Base-by-base conservation (phyloP, 2,888 invertebrate species). In the Cryptocheilus praepositus region DNA sequence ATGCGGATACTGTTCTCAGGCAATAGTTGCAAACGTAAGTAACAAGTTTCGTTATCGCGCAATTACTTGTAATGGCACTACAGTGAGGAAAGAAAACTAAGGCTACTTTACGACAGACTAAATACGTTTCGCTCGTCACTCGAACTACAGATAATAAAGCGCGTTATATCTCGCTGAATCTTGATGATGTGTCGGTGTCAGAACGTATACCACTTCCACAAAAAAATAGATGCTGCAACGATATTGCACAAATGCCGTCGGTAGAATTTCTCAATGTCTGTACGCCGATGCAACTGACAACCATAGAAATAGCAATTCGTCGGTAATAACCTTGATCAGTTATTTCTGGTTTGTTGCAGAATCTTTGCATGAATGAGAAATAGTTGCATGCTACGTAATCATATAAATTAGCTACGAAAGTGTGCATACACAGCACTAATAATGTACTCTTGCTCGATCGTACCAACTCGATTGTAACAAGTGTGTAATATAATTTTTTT, bases 211-310 rank as follows among this genome's bases (percentile, higher is more conserved):
- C 57, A 57, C 57, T 57, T 57, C 57, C 57, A 57, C 19, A 18
- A 57, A 70, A n/a, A 66, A 66, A 36, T 70, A 51, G 56, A 67
- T 73, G 67, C 73, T 69, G 69, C 46, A 19, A 54, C 66, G 60
- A 63, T 64, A 73, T 63, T 66, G 68, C 65, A 43, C 43, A 68
- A 71, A 68, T 71, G 62, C 65, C 56, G 55, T 43, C 72, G 71
- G 71, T 72, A 45, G 64, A 68, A 71, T 62, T 46, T 67, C 51
- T 65, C 49, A 61, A 25, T 54, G 53, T 62, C 22, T 54, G 36
- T 36, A 36, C 36, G 11, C 2, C 36, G 36, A 36, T 36, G 36
- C 36, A 36, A 36, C 36, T 36, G 11, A 11, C 11, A 36, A 36
- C 16, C 19, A 49, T 49, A 49, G 3, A 49, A 49, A 49, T n/a